Percentiles rank a stretch among this genome's conserved stretches.
Conservation (phyloP, 2,797 vertebrate genomes). For the Pangasius mekongensis region DNA sequence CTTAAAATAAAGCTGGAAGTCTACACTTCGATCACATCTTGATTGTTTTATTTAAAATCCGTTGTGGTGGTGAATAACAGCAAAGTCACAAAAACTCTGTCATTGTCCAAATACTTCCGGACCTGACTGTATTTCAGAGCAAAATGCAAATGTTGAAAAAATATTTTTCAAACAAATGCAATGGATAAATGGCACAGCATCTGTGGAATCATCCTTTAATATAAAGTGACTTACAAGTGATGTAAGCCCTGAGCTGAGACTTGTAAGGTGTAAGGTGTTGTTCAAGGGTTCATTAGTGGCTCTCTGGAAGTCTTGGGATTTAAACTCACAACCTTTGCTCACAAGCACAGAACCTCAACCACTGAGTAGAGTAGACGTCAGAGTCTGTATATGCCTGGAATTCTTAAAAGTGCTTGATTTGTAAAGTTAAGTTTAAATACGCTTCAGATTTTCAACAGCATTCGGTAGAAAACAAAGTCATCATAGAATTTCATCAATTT, state of each 20-base stretch:
- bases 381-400: neutral
- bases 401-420: neutral
- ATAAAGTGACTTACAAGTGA: neutral
- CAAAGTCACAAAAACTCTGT: too few relatives aligned
- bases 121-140: neutral
- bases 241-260: neutral
- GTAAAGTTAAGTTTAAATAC: neutral
- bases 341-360: neutral
- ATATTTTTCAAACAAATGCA: neutral
- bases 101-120: too few relatives aligned
- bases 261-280: neutral
- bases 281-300: neutral
- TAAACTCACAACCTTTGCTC: neutral
- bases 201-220: neutral
- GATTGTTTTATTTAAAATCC: too few relatives aligned
- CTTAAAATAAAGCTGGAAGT: too few relatives aligned
- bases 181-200: neutral
- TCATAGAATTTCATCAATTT: neutral
- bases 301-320: neutral
- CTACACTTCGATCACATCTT: too few relatives aligned
- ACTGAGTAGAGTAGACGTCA: neutral
- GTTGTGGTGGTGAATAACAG: too few relatives aligned
- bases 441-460: neutral
- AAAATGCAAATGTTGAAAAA: neutral
- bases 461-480: neutral